Percentiles rank a stretch among this genome's conserved stretches.
These are phyloP conservation scores for Sesia bembeciformis DNA, from an alignment of 2,888 invertebrate species.

Conservation along the genomic window DNA sequence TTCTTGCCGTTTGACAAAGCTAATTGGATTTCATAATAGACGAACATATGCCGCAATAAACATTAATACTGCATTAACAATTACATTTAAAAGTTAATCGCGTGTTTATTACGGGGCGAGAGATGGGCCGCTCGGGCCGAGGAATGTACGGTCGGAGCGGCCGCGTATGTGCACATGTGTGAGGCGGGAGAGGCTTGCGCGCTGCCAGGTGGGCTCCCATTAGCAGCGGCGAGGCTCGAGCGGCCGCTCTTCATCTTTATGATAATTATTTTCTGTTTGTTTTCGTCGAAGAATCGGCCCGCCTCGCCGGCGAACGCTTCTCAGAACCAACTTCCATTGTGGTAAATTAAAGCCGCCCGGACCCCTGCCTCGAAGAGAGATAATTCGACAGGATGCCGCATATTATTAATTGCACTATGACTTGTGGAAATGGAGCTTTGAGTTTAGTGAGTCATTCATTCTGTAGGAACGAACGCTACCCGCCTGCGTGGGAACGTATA, in stretches of 20 bases:
- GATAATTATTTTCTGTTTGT: slow-evolving; percentile 75
- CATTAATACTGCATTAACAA: neutral
- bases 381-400: slow-evolving; percentile 75
- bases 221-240: slow-evolving; percentile 63
- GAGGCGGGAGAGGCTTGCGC: slow-evolving; percentile 15
- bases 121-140: slow-evolving; percentile 4
- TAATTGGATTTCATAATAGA: too few relatives aligned
- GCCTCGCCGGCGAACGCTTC: slow-evolving; percentile 67
- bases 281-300: slow-evolving; percentile 70
- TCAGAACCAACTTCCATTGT: slow-evolving; percentile 72
- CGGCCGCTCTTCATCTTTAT: slow-evolving; percentile 74
- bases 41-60: too few relatives aligned
- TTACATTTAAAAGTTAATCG: slow-evolving; percentile 18
- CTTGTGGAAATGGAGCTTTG: slow-evolving; percentile 71
- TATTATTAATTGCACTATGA: slow-evolving; percentile 76
- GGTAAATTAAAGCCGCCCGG: slow-evolving; percentile 73
- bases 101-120: slow-evolving; percentile 12
- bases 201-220: slow-evolving; percentile 70
- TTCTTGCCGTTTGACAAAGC: too few relatives aligned
- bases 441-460: slow-evolving; percentile 73
- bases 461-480: slow-evolving; percentile 44
- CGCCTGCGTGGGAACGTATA: slow-evolving; percentile 60
- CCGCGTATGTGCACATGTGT: slow-evolving; percentile 19
- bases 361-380: slow-evolving; percentile 72
- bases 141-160: slow-evolving; percentile 3